Evolutionary conservation across 1,140 invertebrate species (phyloP).

Genomic region (Zaprionus lachaisei): DNA sequence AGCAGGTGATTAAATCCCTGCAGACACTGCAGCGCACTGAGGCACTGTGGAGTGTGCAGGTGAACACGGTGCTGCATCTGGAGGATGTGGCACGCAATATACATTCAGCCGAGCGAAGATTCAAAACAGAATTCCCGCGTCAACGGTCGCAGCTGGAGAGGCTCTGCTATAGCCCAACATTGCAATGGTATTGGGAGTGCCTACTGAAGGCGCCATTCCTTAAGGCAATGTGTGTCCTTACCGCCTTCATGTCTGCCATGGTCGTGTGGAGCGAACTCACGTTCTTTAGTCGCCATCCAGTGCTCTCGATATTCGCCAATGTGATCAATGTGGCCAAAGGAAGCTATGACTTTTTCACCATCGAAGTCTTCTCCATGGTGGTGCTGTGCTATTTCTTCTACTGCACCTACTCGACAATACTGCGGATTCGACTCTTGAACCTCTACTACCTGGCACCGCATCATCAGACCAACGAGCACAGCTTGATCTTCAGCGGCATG

Average conservation of each 20-base stretch:
- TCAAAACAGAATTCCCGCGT: conserved; percentile 91
- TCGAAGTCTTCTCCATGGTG: conserved; percentile 95
- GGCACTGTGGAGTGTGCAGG: conserved; percentile 95
- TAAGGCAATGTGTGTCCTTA: conserved; percentile 89
- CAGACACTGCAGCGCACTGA: conserved; percentile 95
- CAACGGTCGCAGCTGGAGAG: conserved; percentile 86
- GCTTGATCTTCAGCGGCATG: conserved; percentile 99
- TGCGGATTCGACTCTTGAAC: conserved; percentile 98
- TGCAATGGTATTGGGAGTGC: conserved; percentile 99
- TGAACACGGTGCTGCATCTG: conserved; percentile 91
- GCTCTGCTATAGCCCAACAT: conserved; percentile 88
- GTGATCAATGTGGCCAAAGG: conserved; percentile 93
- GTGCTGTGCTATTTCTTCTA: conserved; percentile 97
- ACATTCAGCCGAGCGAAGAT: conserved; percentile 90
- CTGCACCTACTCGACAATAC: conserved; percentile 98
- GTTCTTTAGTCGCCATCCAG: conserved; percentile 96
- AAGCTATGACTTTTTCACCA: conserved; percentile 96
- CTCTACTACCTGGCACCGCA: conserved; percentile 98
- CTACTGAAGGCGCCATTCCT: conserved; percentile 90
- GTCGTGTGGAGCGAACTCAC: conserved; percentile 99
- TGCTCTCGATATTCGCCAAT: conserved; percentile 97
- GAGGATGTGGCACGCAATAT: conserved; percentile 95
- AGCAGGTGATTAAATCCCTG: conserved; percentile 93
- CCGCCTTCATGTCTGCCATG: conserved; percentile 92
- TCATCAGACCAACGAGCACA: conserved; percentile 99